These are phyloP conservation scores for Chaetogeoica ovagalla DNA, from an alignment of 2,888 invertebrate genomes.

Conservation along the genomic window DNA sequence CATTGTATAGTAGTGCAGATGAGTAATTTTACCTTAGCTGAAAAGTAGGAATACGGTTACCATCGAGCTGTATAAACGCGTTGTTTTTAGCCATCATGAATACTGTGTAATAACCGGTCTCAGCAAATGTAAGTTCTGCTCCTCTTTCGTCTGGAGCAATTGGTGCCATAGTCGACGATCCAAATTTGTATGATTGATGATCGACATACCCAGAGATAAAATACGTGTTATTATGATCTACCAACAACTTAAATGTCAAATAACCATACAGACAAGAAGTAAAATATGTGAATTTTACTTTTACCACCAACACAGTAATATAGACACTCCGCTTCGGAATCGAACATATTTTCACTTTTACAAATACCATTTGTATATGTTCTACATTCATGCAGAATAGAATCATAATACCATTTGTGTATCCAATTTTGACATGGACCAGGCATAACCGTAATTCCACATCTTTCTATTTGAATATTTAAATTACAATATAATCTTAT, in stretches of 20 bases:
- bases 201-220: conserved; percentile 2
- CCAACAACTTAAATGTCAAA: not conserved
- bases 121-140: conserved; percentile 79
- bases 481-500: not conserved
- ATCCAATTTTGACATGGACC: conserved; percentile 66
- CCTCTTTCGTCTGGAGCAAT: conserved; percentile 76
- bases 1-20: not conserved
- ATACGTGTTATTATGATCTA: conserved; percentile 29
- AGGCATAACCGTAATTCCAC: conserved; percentile 37
- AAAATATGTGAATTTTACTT: conserved; percentile 59
- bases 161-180: conserved; percentile 62
- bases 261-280: not conserved
- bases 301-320: conserved; percentile 68
- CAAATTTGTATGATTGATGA: conserved; percentile 40
- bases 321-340: conserved; percentile 69
- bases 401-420: conserved; percentile 71
- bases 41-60: conserved; percentile 86
- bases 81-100: conserved; percentile 91
- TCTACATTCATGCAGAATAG: conserved; percentile 64
- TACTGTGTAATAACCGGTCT: conserved; percentile 81
- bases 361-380: conserved; percentile 73
- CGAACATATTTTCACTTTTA: conserved; percentile 71
- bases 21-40: conserved; percentile 71
- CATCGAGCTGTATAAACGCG: conserved; percentile 87
- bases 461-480: conserved; percentile 35